Conservation (phyloP, 2,113 vertebrate genomes). For the Perca fluviatilis region DNA sequence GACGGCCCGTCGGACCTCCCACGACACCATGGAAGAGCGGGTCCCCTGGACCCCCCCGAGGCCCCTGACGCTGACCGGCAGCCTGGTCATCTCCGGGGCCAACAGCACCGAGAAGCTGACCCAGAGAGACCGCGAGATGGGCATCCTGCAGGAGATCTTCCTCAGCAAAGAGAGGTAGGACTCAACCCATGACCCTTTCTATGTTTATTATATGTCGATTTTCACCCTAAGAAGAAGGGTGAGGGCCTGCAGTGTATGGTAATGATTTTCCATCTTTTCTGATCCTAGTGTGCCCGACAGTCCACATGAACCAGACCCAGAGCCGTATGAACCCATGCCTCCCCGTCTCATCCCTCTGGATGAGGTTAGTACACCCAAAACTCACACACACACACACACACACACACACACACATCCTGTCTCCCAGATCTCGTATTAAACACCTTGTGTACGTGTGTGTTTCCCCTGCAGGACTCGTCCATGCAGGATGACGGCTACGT, state of each 20-base stretch:
- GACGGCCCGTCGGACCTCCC: constrained; percentile 91
- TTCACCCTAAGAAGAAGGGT: not conserved
- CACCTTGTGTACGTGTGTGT: not conserved
- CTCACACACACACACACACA: not conserved
- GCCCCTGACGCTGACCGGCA: constrained; percentile 84
- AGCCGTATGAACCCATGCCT: constrained; percentile 91
- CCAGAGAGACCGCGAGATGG: constrained; percentile 94
- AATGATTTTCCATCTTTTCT: not conserved
- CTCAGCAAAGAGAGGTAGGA: constrained; percentile 94
- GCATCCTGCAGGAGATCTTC: constrained; percentile 96
- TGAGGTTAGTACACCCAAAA: constrained; percentile 82
- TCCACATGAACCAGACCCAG: constrained; percentile 93
- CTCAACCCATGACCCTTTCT: not conserved
- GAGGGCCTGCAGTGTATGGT: not conserved
- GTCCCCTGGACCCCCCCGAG: constrained; percentile 90
- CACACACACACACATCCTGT: not conserved
- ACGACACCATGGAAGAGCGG: constrained; percentile 95
- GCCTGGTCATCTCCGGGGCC: constrained; percentile 86
- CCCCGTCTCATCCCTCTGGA: constrained; percentile 93
- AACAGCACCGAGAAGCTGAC: constrained; percentile 91
- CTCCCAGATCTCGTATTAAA: not conserved
- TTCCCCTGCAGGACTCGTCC: constrained; percentile 86
- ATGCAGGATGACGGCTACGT: constrained; percentile 86
- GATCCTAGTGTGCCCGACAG: constrained; percentile 82
- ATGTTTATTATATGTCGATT: not conserved